Evolutionary conservation across 2,888 invertebrate genomes (phyloP).

Genomic region (Reticulitermes lucifugus): DNA sequence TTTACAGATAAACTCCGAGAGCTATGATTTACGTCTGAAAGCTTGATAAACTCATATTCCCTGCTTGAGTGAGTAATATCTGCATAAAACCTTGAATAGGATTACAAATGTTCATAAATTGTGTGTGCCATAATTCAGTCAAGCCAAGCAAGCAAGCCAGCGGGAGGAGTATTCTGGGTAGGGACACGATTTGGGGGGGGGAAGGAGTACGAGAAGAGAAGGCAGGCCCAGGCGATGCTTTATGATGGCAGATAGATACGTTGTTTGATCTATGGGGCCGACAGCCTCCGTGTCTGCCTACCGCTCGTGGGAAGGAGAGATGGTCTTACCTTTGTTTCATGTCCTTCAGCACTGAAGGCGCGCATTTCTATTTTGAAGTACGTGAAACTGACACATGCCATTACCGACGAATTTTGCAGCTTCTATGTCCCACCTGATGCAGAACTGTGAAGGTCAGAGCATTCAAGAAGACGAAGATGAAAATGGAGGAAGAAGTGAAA

Average conservation of each 20-base stretch:
- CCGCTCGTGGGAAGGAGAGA: conserved; percentile 46
- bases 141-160: conserved; percentile 54
- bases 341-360: not conserved
- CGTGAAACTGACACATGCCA: no score
- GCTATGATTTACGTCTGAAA: conserved; percentile 77
- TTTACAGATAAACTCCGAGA: conserved; percentile 72
- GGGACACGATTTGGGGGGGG: conserved; percentile 49
- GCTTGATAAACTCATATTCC: conserved; percentile 69
- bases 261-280: conserved; percentile 54
- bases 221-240: conserved; percentile 50
- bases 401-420: no score
- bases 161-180: conserved; percentile 51
- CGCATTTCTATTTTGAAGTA: no score
- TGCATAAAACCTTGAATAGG: conserved; percentile 67
- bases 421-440: no score
- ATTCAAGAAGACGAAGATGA: not conserved
- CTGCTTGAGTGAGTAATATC: conserved; percentile 67
- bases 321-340: conserved; percentile 14
- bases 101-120: conserved; percentile 67
- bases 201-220: conserved; percentile 44
- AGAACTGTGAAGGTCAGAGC: not conserved
- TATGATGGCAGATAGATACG: conserved; percentile 55
- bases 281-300: conserved; percentile 53
- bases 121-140: conserved; percentile 65
- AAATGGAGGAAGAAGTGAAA: not conserved